These are phyloP conservation scores for Nematostella vectensis DNA, from an alignment of 92 coral and sea anemone species.

Conservation along the genomic window DNA sequence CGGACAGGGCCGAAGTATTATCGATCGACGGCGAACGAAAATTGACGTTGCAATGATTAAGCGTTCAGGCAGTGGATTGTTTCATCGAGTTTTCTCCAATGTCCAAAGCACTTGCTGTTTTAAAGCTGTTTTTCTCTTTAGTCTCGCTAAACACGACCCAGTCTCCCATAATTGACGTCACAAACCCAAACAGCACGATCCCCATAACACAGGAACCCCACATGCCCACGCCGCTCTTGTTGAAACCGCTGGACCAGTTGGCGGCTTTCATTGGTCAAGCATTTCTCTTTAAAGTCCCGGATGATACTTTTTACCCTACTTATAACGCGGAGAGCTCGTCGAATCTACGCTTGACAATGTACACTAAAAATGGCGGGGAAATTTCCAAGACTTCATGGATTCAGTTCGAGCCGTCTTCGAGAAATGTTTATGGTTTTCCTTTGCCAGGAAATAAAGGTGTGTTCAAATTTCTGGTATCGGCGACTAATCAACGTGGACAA, in stretches of 20 bases:
- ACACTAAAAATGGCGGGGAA: constrained; percentile 32
- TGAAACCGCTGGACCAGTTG: constrained; percentile 34
- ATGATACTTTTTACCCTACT: constrained; percentile 34
- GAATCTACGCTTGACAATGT: constrained; percentile 29
- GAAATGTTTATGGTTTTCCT: constrained; percentile 49
- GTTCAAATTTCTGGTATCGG: constrained; percentile 25
- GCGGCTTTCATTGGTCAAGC: constrained; percentile 51
- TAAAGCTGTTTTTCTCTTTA: constrained; percentile 76
- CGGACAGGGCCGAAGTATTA: constrained; percentile 8
- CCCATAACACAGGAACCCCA: constrained; percentile 17
- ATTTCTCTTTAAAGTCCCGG: constrained; percentile 38
- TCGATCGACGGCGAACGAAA: constrained; percentile 15
- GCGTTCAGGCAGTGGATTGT: constrained; percentile 11
- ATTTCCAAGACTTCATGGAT: constrained; percentile 57
- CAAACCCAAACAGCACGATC: constrained; percentile 17
- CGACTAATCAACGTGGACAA: constrained; percentile 17
- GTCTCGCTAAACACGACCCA: constrained; percentile 61
- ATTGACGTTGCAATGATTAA: constrained; percentile 33
- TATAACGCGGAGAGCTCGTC: constrained; percentile 4
- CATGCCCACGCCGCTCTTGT: constrained; percentile 35
- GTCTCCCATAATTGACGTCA: constrained; percentile 16
- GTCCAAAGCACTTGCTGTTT: constrained; percentile 84
- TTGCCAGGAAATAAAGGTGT: constrained; percentile 36
- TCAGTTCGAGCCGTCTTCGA: constrained; percentile 29
- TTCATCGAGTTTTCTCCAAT: constrained; percentile 49